Evolutionary conservation across 2,797 vertebrate species (phyloP), one percentile per base, ranked within the genome.

Genomic region (Scolopax bukidnonensis): DNA sequence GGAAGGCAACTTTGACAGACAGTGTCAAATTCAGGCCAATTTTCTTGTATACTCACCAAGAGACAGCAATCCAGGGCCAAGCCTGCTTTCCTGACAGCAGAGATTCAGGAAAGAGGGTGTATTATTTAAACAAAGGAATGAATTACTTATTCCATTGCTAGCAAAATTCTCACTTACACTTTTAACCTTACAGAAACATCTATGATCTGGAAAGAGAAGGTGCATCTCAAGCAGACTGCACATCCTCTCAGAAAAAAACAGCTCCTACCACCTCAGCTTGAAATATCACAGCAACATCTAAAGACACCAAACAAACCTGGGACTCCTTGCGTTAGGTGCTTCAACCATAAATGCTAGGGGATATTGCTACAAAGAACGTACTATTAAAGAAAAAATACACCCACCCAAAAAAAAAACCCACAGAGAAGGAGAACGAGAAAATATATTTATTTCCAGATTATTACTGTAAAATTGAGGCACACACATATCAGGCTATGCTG

Each of bases 141-240:
- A 89, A 56, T 80, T 83, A 50, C 83, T 95, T 86, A 80, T 92
- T 86, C 32, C 23, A 16, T 36, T 69, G 36, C 69, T 69, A 75
- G 36, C 14, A 93, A 70, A 86, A 84, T 32, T 65, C 59, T 71
- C 67, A 59, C 40, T 63, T 69, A 38, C 28, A 59, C 17, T 57
- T 75, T 56, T 43, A 65, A 65, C 14, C 61, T 86, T 54, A 57
- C 24, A 45, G 28, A 71, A 81, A 80, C 0, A 0, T 12, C 64
- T 83, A 1, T 27, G 41, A 48, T 43, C 27, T 38, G n/a, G 53
- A 75, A 90, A 75, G 53, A 45, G 38, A 71, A 83, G 65, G 17
- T 67, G 33, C 30, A 33, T 69, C 36, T 84, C 38, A 67, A 71
- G 12, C 11, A 89, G 60, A 16, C 28, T 33, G 8, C 13, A 36